Percentiles rank a stretch among this genome's conserved stretches.
Conservation (phyloP, 2,113 vertebrate species). For the Melanerpes formicivorus region DNA sequence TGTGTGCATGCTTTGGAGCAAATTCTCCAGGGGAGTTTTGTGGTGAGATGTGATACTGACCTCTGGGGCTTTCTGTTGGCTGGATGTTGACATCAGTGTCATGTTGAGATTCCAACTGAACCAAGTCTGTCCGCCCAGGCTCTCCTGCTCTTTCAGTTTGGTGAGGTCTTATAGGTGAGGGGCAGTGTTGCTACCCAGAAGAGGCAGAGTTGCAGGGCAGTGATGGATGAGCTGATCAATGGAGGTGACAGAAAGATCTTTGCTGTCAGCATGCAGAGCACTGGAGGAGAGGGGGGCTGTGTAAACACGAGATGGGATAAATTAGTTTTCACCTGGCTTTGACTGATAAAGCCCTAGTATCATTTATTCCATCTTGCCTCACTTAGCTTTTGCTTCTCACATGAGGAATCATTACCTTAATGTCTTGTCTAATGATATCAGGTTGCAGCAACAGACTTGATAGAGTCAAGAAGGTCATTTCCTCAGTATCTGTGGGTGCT, state of each 20-base stretch:
- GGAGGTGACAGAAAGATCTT: rapidly evolving
- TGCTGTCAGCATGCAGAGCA: neutral
- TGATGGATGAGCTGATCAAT: neutral
- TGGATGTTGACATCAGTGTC: neutral
- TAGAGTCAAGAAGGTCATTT: neutral
- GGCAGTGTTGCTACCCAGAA: neutral
- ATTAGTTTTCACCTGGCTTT: neutral
- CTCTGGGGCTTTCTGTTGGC: neutral
- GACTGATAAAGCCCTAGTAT: neutral
- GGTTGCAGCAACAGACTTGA: neutral
- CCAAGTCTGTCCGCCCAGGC: neutral
- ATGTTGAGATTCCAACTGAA: neutral
- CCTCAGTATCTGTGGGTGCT: neutral
- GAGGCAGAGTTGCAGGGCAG: neutral
- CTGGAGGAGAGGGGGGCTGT: neutral
- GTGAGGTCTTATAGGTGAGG: neutral
- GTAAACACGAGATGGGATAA: neutral
- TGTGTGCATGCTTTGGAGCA: neutral
- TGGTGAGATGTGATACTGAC: neutral
- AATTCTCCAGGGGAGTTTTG: neutral
- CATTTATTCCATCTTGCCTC: constrained; percentile 9
- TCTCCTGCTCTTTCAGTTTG: neutral
- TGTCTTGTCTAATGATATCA: neutral
- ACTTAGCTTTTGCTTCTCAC: constrained; percentile 31
- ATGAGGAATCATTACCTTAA: neutral